These are phyloP conservation scores for Noctilio leporinus DNA, from an alignment of 2,113 vertebrate species.

Conservation along the genomic window DNA sequence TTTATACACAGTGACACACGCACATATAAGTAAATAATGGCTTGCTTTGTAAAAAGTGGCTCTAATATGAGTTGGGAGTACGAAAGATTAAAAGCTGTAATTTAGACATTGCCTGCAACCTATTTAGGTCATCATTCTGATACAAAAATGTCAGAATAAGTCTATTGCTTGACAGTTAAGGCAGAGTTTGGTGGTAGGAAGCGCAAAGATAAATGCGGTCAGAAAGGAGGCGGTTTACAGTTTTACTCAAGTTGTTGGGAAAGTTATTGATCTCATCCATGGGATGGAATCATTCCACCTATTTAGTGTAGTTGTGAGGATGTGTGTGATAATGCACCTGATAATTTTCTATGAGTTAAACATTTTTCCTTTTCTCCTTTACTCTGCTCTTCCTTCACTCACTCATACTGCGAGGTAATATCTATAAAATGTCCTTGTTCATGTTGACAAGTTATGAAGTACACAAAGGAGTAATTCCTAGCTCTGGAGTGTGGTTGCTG, in stretches of 20 bases:
- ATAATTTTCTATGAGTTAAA: background rate
- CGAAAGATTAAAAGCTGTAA: background rate
- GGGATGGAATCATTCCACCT: background rate
- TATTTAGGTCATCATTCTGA: background rate
- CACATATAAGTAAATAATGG: background rate
- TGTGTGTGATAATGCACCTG: background rate
- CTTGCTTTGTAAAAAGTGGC: background rate
- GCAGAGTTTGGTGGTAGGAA: background rate
- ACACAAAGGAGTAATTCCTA: background rate
- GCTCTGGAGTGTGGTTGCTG: background rate
- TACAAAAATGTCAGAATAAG: background rate
- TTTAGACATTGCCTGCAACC: background rate
- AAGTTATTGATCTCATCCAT: background rate
- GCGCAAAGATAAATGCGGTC: background rate
- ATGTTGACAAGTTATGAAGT: background rate
- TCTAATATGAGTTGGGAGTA: background rate
- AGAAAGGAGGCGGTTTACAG: background rate
- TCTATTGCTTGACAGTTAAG: background rate
- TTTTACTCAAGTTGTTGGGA: background rate
- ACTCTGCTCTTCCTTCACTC: background rate
- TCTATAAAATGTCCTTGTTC: background rate
- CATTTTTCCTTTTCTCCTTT: background rate
- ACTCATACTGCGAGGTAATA: background rate
- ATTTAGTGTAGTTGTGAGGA: background rate
- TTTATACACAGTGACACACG: background rate